Evolutionary conservation across 2,888 invertebrate genomes (phyloP).

Genomic region (Ichneumoninae sp.): DNA sequence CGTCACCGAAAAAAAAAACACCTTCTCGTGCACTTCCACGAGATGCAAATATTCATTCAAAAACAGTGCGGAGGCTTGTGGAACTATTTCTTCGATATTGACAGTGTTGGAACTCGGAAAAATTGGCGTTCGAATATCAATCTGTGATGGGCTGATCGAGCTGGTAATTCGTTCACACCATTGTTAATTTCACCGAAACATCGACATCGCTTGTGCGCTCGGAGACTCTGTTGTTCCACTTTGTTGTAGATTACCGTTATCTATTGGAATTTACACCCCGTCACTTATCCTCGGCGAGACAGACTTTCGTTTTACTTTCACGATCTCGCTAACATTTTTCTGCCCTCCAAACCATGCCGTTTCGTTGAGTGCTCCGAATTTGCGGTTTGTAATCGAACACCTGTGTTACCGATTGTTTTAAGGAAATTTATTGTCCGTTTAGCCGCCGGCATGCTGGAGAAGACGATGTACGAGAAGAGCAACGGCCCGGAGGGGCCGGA

Average conservation of each 20-base stretch:
- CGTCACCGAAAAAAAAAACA: slow-evolving; percentile 13
- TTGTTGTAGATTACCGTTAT: slow-evolving; percentile 32
- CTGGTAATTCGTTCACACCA: slow-evolving; percentile 39
- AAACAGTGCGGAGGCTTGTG: slow-evolving; percentile 46
- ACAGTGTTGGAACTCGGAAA: slow-evolving; percentile 28
- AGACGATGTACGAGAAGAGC: slow-evolving; percentile 44
- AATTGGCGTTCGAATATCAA: slow-evolving; percentile 48
- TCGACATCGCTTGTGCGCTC: neutral
- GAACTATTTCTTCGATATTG: slow-evolving; percentile 37
- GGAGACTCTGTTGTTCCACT: neutral
- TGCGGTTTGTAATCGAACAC: neutral
- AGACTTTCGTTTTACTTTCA: neutral
- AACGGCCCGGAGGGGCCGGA: neutral
- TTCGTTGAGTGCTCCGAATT: neutral
- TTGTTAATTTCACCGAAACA: slow-evolving; percentile 16
- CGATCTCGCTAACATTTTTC: neutral
- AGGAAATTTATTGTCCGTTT: neutral
- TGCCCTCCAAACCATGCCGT: neutral
- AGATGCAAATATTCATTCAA: slow-evolving; percentile 57
- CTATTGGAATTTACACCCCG: neutral
- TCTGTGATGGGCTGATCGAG: slow-evolving; percentile 55
- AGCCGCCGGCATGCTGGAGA: slow-evolving; percentile 32
- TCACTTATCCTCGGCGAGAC: slow-evolving; percentile 4
- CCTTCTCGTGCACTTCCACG: slow-evolving; percentile 32
- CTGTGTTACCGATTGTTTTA: neutral